Percentiles rank a stretch among this genome's conserved stretches.
Conservation (phyloP, 2,888 invertebrate species). For the Drosophila ezoana region DNA sequence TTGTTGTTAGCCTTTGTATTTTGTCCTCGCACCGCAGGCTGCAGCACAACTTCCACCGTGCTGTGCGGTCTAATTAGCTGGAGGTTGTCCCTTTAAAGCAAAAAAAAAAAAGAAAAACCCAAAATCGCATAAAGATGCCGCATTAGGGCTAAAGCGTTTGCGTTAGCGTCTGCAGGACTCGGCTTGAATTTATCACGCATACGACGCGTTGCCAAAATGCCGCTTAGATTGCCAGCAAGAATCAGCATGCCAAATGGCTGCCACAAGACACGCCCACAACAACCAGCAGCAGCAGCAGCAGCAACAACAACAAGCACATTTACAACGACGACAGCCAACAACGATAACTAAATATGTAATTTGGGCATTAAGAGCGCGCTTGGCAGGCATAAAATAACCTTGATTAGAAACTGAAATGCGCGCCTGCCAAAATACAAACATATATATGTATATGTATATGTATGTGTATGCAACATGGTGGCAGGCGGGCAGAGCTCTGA, state of each 20-base stretch:
- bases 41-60: conserved; percentile 32
- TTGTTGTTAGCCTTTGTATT: conserved; percentile 44
- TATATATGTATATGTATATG: too few relatives aligned
- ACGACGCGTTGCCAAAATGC: conserved; percentile 54
- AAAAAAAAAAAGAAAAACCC: background rate
- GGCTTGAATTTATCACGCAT: conserved; percentile 68
- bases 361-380: conserved; percentile 75
- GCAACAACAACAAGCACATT: conserved; percentile 6
- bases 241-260: conserved; percentile 21
- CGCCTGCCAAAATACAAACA: conserved; percentile 46
- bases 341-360: conserved; percentile 75
- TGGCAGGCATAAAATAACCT: conserved; percentile 76
- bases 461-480: too few relatives aligned
- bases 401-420: conserved; percentile 77
- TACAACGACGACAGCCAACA: conserved; percentile 10
- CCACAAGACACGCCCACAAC: conserved; percentile 29
- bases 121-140: conserved; percentile 20
- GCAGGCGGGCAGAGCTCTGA: conserved; percentile 1
- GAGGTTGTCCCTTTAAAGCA: background rate
- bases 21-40: conserved; percentile 39
- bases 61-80: conserved; percentile 65
- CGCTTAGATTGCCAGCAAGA: conserved; percentile 38
- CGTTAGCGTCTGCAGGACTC: conserved; percentile 6
- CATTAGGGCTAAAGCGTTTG: conserved; percentile 47
- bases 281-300: conserved; percentile 11